Base-by-base conservation (phyloP, 2,797 vertebrate species). In the Orientallactaga sibirica region DNA sequence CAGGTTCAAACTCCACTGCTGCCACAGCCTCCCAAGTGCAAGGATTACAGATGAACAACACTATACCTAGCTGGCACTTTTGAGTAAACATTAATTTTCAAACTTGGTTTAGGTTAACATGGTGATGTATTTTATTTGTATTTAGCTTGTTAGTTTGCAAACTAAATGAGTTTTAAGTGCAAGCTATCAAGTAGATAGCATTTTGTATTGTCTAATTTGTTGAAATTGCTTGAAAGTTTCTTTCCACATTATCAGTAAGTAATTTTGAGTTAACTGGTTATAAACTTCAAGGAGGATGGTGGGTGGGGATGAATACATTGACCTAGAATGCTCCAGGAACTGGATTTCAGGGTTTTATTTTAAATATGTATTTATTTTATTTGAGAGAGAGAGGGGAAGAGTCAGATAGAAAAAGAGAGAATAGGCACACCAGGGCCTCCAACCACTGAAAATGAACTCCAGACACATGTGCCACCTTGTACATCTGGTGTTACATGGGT, bases 61-160 rank as follows among this genome's bases (percentile, higher is more conserved):
- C 18, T 11, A 29, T 68, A 10, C 12, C 48, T n/a, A 80, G 16
- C 25, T 86, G 66, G 19, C 43, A 94, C 73, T 71, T 12, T 12
- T 12, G 55, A 73, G 18, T 77, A 74, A 82, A 80, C 68, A 85
- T 12, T 78, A 70, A 88, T 75, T 86, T 94, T 91, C 61, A 79
- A 33, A 33, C 19, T 88, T 29, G 25, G 1, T 81, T 84, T 92
- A 78, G 3, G 7, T 85, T 92, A 88, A 88, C n/a, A 94, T 8
- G n/a, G 61, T 75, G 74, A 83, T 64, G 7, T 61, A 9, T 8
- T 43, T 82, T 66, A 71, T 93, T 62, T 93, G 41, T 33, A 74
- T 73, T 71, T 85, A 74, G 16, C 67, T 52, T 64, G n/a, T 92
- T 68, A 25, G 9, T 93, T 77, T 82, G 24, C 20, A 78, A 76